A percentile compares a stretch with the other conserved stretches of the same genome.
These are phyloP conservation scores for Lutraria lutraria DNA, from an alignment of 2,888 invertebrate species.

Conservation along the genomic window DNA sequence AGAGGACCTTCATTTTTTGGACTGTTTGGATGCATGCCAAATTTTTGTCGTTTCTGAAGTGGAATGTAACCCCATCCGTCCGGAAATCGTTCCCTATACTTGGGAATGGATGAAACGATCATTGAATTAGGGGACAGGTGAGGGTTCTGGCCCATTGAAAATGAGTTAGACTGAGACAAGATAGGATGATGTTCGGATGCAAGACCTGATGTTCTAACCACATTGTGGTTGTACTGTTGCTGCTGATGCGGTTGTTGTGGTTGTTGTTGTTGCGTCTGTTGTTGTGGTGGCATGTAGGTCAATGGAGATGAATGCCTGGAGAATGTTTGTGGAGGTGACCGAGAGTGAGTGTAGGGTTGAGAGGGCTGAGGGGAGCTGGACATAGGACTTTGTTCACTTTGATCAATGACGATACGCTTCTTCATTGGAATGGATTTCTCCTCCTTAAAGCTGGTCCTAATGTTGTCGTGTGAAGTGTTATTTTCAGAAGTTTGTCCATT, in stretches of 20 bases:
- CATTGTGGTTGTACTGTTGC: slow-evolving; percentile 31
- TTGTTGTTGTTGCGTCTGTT: slow-evolving; percentile 31
- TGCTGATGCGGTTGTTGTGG: slow-evolving; percentile 34
- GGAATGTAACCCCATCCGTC: slow-evolving; percentile 67
- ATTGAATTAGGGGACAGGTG: slow-evolving; percentile 28
- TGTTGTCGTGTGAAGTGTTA: slow-evolving; percentile 26
- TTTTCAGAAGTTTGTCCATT: slow-evolving; percentile 27
- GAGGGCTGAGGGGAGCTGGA: slow-evolving; percentile 46
- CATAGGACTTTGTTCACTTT: slow-evolving; percentile 47
- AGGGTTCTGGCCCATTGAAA: slow-evolving; percentile 23
- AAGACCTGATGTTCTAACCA: slow-evolving; percentile 21
- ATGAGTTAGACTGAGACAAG: slow-evolving; percentile 24
- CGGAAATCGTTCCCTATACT: slow-evolving; percentile 61
- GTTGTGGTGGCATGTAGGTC: slow-evolving; percentile 44
- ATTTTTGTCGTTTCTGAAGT: slow-evolving; percentile 64
- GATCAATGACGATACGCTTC: slow-evolving; percentile 66
- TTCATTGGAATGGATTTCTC: slow-evolving; percentile 70
- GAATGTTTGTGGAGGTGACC: slow-evolving; percentile 46
- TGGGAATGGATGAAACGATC: slow-evolving; percentile 46
- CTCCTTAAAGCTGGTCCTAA: slow-evolving; percentile 64
- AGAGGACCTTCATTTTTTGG: slow-evolving; percentile 62
- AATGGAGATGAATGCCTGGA: slow-evolving; percentile 44
- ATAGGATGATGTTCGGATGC: slow-evolving; percentile 32
- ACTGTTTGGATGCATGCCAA: slow-evolving; percentile 52
- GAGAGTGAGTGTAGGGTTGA: slow-evolving; percentile 40